Evolutionary conservation across 2,888 invertebrate species (phyloP), one percentile per base, ranked within the genome.

Genomic region (Drosophila greeni): DNA sequence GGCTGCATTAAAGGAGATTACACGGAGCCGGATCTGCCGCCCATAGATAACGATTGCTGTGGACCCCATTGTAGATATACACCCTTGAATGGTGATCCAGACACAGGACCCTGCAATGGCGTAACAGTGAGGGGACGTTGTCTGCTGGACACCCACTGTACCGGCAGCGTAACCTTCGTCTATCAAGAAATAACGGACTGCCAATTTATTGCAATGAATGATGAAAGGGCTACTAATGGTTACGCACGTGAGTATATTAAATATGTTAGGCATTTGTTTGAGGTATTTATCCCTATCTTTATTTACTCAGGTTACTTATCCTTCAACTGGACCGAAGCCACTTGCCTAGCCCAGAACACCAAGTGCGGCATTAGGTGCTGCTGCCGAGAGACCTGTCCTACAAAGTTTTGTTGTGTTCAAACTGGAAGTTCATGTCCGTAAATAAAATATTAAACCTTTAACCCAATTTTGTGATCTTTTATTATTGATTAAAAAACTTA

Each of bases 361-460:
- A 66, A 53, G n/a, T 68, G 47, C 20, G 60, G 66, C 31, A 16
- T 42, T 2, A 59, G 59, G 14, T 66, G 66, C 26, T 66, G 69
- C 33, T 66, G 66, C n/a, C 51, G 66, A 14, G 59, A 66, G 23
- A 37, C 34, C 29, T 66, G 66, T 7, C 66, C 66, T 2, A 16
- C 9, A 9, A 11, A 7, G n/a, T 68, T 66, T 18, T 66, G 69
- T 53, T 26, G 18, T 18, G 33, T 45, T 66, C 8, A 29, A 43
- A 2, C 6, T 14, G 18, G 1, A 14, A 9, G 3, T n/a, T 2
- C 18, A 16, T 34, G 31, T 23, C 8, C 24, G 16, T 16, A 37
- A 24, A 36, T 34, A 34, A 23, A 20, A 14, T 5, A 33, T 12
- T 8, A 2, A 9, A 16, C 2, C 18, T 16, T 16, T 9, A 1